phyloP scores from a whole-genome alignment of 2,113 vertebrate genomes.

The Alligator sinensis region DNA sequence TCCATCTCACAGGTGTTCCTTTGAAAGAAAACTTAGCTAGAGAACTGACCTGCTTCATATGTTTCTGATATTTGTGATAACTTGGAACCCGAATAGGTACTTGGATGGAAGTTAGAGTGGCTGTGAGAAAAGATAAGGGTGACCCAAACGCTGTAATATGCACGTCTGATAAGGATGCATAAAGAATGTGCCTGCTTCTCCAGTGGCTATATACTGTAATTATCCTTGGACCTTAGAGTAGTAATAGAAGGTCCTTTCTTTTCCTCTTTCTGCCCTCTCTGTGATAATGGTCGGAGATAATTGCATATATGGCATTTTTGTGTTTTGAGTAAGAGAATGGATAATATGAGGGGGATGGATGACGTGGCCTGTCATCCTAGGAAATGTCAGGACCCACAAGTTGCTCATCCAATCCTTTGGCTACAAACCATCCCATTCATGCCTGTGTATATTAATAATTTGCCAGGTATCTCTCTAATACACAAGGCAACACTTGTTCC shows the following conservation, averaged over 20 bases:
- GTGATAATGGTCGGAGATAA: not conserved
- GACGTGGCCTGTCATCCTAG: too few species aligned
- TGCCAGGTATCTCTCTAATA: too few species aligned
- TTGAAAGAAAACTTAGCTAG: not conserved
- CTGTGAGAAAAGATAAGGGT: not conserved
- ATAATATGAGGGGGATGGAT: too few species aligned
- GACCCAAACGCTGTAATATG: fast-evolving
- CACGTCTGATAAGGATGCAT: not conserved
- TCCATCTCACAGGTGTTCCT: not conserved
- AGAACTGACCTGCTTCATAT: fast-evolving
- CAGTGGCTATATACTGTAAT: not conserved
- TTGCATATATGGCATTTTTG: not conserved
- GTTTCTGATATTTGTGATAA: not conserved
- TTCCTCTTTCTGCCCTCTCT: not conserved
- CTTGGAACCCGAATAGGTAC: fast-evolving
- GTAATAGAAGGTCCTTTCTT: not conserved
- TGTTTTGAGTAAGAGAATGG: not conserved
- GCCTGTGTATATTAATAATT: too few species aligned
- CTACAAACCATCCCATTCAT: too few species aligned
- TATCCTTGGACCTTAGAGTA: not conserved
- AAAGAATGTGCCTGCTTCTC: not conserved
- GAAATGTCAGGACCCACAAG: too few species aligned
- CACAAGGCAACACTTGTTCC: too few species aligned
- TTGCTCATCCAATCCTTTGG: too few species aligned
- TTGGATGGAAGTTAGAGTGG: not conserved